These are phyloP conservation scores for Eupithecia pulchellata DNA, from an alignment of 2,888 invertebrate genomes.

Conservation along the genomic window DNA sequence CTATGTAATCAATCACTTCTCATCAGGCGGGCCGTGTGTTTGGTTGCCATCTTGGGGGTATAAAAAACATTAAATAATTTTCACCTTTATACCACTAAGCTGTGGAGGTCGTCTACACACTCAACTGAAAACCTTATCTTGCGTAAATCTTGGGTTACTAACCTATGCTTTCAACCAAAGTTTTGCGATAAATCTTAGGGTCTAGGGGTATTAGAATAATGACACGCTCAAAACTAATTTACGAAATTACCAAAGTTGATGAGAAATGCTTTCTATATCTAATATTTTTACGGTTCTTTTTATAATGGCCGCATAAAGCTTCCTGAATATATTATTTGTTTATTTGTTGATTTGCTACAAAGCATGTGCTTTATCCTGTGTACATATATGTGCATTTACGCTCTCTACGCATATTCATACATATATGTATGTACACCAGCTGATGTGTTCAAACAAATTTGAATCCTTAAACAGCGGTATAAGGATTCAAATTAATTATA, in stretches of 20 bases:
- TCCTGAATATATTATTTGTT: too few relatives aligned
- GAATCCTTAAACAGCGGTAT: too few relatives aligned
- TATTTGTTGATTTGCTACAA: neutral
- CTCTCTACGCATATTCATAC: too few relatives aligned
- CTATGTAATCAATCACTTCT: too few relatives aligned
- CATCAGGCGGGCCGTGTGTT: too few relatives aligned
- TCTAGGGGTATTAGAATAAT: neutral
- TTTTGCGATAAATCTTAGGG: constrained; percentile 19
- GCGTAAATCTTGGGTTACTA: too few relatives aligned
- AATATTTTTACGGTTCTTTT: neutral
- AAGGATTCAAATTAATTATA: too few relatives aligned
- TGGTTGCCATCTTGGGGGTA: too few relatives aligned
- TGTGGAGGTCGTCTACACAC: neutral
- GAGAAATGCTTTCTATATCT: neutral
- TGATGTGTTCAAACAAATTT: too few relatives aligned
- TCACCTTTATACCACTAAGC: neutral
- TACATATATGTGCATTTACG: too few relatives aligned
- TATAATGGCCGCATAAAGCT: neutral
- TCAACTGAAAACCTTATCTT: neutral
- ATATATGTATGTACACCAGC: too few relatives aligned
- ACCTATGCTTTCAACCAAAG: neutral
- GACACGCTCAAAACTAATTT: neutral
- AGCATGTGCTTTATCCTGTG: too few relatives aligned
- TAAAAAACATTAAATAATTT: neutral
- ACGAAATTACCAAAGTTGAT: neutral